Conservation (phyloP, 2,888 invertebrate genomes). For the Clanis bilineata region DNA sequence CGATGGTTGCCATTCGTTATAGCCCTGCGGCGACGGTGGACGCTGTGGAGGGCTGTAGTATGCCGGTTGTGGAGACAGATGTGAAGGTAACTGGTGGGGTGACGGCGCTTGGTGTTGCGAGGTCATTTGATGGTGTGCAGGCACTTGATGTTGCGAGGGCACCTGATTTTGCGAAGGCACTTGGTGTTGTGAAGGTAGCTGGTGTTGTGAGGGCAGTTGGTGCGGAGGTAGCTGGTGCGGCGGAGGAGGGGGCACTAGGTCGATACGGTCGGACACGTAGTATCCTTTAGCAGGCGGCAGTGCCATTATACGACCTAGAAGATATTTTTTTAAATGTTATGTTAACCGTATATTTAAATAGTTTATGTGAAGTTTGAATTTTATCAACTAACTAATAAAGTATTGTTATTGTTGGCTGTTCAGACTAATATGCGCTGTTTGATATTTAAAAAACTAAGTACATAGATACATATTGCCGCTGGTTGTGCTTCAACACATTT, state of each 20-base stretch:
- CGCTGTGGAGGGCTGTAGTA: constrained; percentile 34
- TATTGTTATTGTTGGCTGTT: too few relatives aligned
- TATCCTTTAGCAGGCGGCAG: constrained; percentile 67
- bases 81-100: constrained; percentile 18
- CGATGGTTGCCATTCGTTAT: constrained; percentile 67
- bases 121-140: background rate
- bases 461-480: too few relatives aligned
- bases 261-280: constrained; percentile 72
- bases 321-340: too few relatives aligned
- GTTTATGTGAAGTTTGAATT: background rate
- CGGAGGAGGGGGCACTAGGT: constrained; percentile 47
- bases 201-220: constrained; percentile 20
- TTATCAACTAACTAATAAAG: too few relatives aligned
- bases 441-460: too few relatives aligned
- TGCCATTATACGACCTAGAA: constrained; percentile 68
- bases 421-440: too few relatives aligned
- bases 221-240: constrained; percentile 28
- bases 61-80: constrained; percentile 23
- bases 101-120: constrained; percentile 19
- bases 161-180: constrained; percentile 30
- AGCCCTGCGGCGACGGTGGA: constrained; percentile 27
- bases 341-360: too few relatives aligned
- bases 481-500: too few relatives aligned
- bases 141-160: constrained; percentile 21
- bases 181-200: constrained; percentile 22